Evolutionary conservation across 2,113 vertebrate species (phyloP).

Genomic region (Chlamydotis undulata): DNA sequence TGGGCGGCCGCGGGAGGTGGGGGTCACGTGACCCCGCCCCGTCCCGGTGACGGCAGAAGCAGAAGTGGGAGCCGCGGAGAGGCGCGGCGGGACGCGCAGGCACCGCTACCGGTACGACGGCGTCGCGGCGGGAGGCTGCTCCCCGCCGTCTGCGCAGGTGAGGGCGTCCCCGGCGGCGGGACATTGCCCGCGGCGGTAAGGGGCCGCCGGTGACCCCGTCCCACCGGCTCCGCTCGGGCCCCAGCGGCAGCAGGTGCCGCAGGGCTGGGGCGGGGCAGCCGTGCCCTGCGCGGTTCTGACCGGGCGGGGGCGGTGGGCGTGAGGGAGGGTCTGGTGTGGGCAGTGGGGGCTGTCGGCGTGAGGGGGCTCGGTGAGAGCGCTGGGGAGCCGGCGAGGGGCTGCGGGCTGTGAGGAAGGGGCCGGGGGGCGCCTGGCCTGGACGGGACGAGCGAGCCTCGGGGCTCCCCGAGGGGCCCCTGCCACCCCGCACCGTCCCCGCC

Average conservation of each 20-base stretch:
- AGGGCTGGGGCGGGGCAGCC: neutral
- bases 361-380: neutral
- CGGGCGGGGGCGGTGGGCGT: neutral
- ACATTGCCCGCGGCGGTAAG: neutral
- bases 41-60: conserved; percentile 3
- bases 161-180: neutral
- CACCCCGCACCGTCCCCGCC: neutral
- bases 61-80: neutral
- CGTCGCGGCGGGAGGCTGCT: neutral
- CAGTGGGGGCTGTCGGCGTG: neutral
- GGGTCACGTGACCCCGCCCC: neutral
- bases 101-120: neutral
- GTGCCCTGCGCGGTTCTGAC: neutral
- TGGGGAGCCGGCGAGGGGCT: neutral
- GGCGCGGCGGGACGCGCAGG: neutral
- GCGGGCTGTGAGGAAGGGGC: neutral
- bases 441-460: rapidly evolving
- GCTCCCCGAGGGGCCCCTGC: neutral
- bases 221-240: neutral
- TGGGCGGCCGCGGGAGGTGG: neutral
- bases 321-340: neutral
- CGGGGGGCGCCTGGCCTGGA: rapidly evolving
- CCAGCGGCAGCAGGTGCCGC: neutral
- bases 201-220: neutral
- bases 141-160: neutral